phyloP scores from a whole-genome alignment of 2,797 vertebrate species.

The Bufotes viridis region DNA sequence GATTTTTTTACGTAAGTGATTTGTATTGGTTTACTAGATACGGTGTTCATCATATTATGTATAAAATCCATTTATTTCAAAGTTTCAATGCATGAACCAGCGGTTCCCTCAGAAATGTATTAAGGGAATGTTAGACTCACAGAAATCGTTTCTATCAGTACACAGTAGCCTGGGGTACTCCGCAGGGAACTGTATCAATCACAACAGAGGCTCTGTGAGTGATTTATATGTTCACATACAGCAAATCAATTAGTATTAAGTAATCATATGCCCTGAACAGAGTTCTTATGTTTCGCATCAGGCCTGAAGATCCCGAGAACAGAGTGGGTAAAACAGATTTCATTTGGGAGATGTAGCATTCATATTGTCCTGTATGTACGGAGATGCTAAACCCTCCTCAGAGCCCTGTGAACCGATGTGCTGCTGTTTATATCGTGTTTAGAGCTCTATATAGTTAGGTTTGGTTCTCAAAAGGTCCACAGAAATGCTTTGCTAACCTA shows the following conservation, averaged over 20 bases:
- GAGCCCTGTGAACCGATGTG: too few species aligned
- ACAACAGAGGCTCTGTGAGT: conserved; percentile 43
- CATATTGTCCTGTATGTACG: neutral
- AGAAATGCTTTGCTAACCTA: neutral
- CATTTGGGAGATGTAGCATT: neutral
- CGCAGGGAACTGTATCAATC: conserved; percentile 51
- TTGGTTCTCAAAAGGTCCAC: neutral
- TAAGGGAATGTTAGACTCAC: conserved; percentile 25
- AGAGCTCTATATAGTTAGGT: neutral
- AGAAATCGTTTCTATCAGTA: conserved; percentile 32
- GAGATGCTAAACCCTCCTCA: neutral
- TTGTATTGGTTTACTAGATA: neutral
- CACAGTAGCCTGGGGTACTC: conserved; percentile 52
- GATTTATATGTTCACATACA: conserved; percentile 54
- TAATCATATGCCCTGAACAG: conserved; percentile 32
- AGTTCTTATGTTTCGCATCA: conserved; percentile 25
- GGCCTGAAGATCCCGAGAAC: conserved; percentile 19
- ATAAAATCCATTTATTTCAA: conserved; percentile 27
- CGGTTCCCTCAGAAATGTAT: conserved; percentile 24
- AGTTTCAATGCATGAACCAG: conserved; percentile 30
- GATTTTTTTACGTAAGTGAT: neutral
- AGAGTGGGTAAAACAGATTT: conserved; percentile 15
- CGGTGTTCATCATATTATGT: conserved; percentile 8
- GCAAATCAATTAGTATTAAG: conserved; percentile 51
- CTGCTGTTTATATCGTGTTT: neutral